These are phyloP conservation scores for Drosophila sturtevanti DNA, from an alignment of 1,140 invertebrate species.

Conservation along the genomic window DNA sequence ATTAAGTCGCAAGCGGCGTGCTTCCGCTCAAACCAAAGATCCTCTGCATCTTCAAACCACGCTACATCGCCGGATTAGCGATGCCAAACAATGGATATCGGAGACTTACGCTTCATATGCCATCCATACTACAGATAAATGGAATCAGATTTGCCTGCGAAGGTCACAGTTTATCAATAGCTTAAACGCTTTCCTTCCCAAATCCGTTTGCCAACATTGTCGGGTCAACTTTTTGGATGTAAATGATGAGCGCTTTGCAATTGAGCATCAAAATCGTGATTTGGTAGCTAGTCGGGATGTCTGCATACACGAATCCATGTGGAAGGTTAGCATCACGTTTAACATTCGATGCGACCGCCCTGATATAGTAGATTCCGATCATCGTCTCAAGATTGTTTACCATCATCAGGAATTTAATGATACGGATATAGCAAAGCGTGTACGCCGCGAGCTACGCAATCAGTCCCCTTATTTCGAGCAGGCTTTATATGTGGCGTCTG, in stretches of 20 bases:
- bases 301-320: constrained; percentile 90
- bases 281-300: constrained; percentile 90
- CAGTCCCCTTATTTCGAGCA: constrained; percentile 94
- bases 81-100: constrained; percentile 91
- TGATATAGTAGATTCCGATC: constrained; percentile 89
- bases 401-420: constrained; percentile 92
- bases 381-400: constrained; percentile 91
- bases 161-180: constrained; percentile 91
- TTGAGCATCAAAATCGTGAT: constrained; percentile 91
- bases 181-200: constrained; percentile 89
- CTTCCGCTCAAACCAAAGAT: constrained; percentile 75
- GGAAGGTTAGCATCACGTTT: constrained; percentile 90
- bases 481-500: constrained; percentile 91
- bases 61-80: constrained; percentile 80
- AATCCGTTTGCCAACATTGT: constrained; percentile 88
- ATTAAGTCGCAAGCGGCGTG: constrained; percentile 84
- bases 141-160: constrained; percentile 90
- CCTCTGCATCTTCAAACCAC: constrained; percentile 71
- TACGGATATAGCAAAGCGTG: constrained; percentile 89
- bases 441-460: constrained; percentile 89
- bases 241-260: constrained; percentile 89
- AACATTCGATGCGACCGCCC: constrained; percentile 86
- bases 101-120: constrained; percentile 92
- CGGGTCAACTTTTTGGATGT: constrained; percentile 90
- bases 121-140: constrained; percentile 90